Evolutionary conservation across 2,113 vertebrate species (phyloP), one percentile per base, ranked within the genome.

Genomic region (Chionodraco myersi): DNA sequence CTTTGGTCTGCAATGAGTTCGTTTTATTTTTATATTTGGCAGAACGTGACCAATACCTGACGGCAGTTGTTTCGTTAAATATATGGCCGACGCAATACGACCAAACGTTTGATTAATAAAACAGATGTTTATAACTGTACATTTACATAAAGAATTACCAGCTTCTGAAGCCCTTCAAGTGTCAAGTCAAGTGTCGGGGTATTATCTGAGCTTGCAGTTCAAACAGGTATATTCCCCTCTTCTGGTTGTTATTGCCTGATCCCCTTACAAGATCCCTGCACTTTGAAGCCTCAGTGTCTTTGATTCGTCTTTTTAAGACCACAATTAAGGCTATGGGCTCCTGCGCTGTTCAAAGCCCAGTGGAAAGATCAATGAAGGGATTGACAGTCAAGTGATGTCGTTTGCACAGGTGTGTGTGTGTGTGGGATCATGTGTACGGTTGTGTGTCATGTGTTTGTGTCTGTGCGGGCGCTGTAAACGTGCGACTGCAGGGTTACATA

Each of bases 361-460:
- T 77, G 62, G 58, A 83, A 88, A 93, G 92, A 94, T 94, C 94
- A 94, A 90, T 93, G 92, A 85, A 10, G 72, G 90, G 88, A 91
- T 93, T 93, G 91, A 94, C 92, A 92, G 91, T 88, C 90, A 90
- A 93, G 89, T 93, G 94, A 92, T 92, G 91, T 87, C 91, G 91
- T 92, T 93, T 93, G 90, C 89, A 94, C 93, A 95, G 93, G 93
- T 95, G 94, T 93, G 92, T 93, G 92, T 93, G 91, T 90, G 91
- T 90, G 86, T 92, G 85, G 15, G 79, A 61, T 78, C 15, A 64
- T 76, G 83, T 58, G 88, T 74, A 75, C 61, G 60, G 59, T 66
- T 65, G 67, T 57, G 21, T 61, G 47, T 64, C 41, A 21, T 65
- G 26, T 66, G 66, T 83, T 30, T 60, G 76, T 82, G 76, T 86